These are phyloP conservation scores for Anniella stebbinsi DNA, from an alignment of 2,797 vertebrate genomes.

Conservation along the genomic window DNA sequence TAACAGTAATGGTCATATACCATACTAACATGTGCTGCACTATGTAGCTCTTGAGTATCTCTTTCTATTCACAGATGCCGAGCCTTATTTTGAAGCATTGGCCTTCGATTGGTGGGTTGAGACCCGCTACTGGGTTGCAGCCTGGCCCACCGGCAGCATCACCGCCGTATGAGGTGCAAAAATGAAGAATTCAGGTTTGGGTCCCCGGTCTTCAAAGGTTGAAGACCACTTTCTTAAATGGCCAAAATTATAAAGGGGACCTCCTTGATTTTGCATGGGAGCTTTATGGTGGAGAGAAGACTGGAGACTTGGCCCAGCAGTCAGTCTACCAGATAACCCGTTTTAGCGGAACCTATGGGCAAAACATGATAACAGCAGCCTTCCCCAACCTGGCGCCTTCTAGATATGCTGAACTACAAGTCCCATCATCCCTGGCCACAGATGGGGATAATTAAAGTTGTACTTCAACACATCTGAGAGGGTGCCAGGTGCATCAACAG, in stretches of 20 bases:
- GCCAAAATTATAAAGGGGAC: not conserved
- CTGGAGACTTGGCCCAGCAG: not conserved
- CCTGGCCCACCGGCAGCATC: not conserved
- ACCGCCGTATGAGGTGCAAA: too few species aligned
- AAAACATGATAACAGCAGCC: not conserved
- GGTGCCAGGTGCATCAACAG: not conserved
- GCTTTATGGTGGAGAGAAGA: not conserved
- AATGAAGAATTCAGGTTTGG: not conserved
- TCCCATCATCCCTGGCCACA: too few species aligned
- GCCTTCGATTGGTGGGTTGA: not conserved
- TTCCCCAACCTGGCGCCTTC: too few species aligned
- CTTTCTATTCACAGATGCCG: not conserved
- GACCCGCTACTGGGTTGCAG: not conserved
- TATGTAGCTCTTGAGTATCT: not conserved
- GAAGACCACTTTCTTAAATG: not conserved
- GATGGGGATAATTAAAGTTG: too few species aligned
- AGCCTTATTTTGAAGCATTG: not conserved
- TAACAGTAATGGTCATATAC: too few species aligned
- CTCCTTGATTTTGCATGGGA: not conserved
- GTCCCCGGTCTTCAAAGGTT: too few species aligned
- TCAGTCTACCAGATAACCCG: not conserved
- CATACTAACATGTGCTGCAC: too few species aligned
- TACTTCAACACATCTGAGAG: too few species aligned
- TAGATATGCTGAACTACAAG: too few species aligned
- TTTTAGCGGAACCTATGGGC: not conserved